Base-by-base conservation (phyloP, 2,888 invertebrate genomes). In the Ectropis crepuscularia region DNA sequence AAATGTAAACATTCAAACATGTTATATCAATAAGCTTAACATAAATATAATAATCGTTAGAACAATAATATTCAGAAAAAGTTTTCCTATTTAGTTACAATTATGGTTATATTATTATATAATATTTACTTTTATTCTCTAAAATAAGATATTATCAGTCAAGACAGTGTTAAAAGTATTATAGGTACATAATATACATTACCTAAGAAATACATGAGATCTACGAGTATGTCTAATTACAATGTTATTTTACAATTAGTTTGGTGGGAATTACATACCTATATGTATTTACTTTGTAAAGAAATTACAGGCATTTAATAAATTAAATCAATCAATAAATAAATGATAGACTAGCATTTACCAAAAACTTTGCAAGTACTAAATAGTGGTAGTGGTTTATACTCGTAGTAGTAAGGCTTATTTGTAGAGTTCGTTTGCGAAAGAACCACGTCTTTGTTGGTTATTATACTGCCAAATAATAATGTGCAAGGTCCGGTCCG, bases 121-220 rank as follows among this genome's bases (percentile, higher is more conserved):
- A 28, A 28, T 2, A 28, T 36, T 7, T 53, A 59, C 62, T 61
- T 58, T 57, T 67, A 55, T 57, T 50, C 63, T 61, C 53, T 69
- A 70, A 58, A 66, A 55, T 68, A 68, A 68, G 53, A 62, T 67
- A 64, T 69, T 67, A 64, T 69, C 71, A 68, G 70, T 70, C 71
- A 69, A 68, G 63, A 70, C 54, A 65, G 54, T 62, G 39, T 55
- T 62, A 43, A 53, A 36, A 42, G 50, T 59, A 55, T 49, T 46
- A 36, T 45, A 43, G 6, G 38, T 46, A 54, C 42, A 42, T 43
- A 46, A 55, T 38, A 38, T 46, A 12, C 16, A 38, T 16, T 11
- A 9, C 55, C 5, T 39, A 50, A 8, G 11, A 12, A 8, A 12
- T 11, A 50, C 38, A 12, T 6, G 38, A 38, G 37, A 10, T 8